These are phyloP conservation scores for Drosophila quinaria DNA, from an alignment of 2,888 invertebrate genomes.

Conservation along the genomic window DNA sequence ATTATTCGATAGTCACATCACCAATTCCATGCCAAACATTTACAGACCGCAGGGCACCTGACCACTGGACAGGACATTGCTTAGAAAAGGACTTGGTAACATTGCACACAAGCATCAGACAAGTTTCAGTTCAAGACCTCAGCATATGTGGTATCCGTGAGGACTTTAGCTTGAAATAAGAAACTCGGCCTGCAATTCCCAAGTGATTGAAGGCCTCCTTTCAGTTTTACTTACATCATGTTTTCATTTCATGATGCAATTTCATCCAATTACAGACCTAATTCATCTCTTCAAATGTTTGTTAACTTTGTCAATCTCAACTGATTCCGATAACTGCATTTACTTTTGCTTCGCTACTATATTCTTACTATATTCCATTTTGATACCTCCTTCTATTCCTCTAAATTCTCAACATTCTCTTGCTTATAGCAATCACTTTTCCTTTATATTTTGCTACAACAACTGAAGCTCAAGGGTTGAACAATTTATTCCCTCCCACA, in stretches of 20 bases:
- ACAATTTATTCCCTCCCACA: slow-evolving; percentile 10
- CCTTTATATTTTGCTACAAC: neutral
- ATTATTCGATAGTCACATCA: neutral
- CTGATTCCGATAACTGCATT: slow-evolving; percentile 16
- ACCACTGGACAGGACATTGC: slow-evolving; percentile 31
- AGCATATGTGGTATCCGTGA: slow-evolving; percentile 10
- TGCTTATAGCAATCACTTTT: neutral
- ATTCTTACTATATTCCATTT: neutral
- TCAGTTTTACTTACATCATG: slow-evolving; percentile 5
- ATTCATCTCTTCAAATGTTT: slow-evolving; percentile 34
- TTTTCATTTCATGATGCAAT: slow-evolving; percentile 21
- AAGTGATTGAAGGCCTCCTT: slow-evolving; percentile 37
- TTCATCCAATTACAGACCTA: slow-evolving; percentile 31
- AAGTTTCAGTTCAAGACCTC: slow-evolving; percentile 33
- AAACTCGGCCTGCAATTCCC: slow-evolving; percentile 13
- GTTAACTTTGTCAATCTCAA: slow-evolving; percentile 20
- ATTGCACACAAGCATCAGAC: slow-evolving; percentile 30
- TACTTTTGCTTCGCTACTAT: neutral
- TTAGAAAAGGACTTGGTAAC: slow-evolving; percentile 31
- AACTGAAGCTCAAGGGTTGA: slow-evolving; percentile 4
- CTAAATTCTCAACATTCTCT: neutral
- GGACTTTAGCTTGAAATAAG: slow-evolving; percentile 20
- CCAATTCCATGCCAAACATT: neutral
- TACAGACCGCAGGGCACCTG: slow-evolving; percentile 26
- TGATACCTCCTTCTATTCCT: neutral